phyloP scores from a whole-genome alignment of 2,888 invertebrate species.

The Stenodera caucasica region DNA sequence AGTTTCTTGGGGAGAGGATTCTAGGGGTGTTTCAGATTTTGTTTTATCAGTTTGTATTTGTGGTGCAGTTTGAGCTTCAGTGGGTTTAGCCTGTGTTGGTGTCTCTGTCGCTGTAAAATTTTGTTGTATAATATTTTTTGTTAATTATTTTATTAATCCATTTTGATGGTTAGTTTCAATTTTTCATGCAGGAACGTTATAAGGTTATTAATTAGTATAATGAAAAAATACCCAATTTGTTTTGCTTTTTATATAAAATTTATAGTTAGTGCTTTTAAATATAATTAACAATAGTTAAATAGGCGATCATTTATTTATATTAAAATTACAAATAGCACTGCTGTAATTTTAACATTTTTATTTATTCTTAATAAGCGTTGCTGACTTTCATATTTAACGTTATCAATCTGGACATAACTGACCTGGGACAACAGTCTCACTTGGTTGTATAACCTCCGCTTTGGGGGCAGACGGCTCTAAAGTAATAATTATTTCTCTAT shows the following conservation, averaged over 20 bases:
- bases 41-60: constrained; percentile 7
- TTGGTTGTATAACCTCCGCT: constrained; percentile 22
- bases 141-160: not conserved
- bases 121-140: constrained; percentile 5
- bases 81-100: constrained; percentile 30
- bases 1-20: not conserved
- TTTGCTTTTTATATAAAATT: not conserved
- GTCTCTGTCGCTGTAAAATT: constrained; percentile 24
- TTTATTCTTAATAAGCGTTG: constrained; percentile 1
- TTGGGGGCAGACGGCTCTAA: constrained; percentile 1
- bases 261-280: not conserved
- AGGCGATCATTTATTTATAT: constrained; percentile 3
- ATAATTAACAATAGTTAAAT: not conserved
- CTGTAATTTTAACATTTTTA: constrained; percentile 6
- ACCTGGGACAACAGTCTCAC: constrained; percentile 33
- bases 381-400: not conserved
- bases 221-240: not conserved
- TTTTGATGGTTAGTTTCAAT: not conserved
- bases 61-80: constrained; percentile 14
- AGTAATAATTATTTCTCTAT: not conserved
- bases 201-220: not conserved
- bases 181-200: constrained; percentile 1
- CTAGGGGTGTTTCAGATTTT: not conserved
- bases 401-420: constrained; percentile 19
- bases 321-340: constrained; percentile 2